phyloP scores from a whole-genome alignment of 37 sponge, comb jelly and placozoan genomes.

The Geodia barretti region DNA sequence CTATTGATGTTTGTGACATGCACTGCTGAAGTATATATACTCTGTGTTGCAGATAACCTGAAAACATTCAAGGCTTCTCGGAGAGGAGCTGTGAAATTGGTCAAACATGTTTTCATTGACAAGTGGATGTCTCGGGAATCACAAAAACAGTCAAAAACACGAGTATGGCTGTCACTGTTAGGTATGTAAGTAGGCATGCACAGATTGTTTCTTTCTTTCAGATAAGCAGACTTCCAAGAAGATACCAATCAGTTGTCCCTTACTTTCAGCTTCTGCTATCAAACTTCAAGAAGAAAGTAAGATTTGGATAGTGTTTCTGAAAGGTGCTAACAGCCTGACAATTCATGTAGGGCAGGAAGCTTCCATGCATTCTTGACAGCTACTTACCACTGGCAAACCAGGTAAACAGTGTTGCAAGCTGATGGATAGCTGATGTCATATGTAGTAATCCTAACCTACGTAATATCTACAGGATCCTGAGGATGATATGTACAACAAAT shows the following conservation, averaged over 20 bases:
- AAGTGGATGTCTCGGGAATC: background rate
- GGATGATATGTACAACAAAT: no score
- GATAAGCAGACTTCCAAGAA: background rate
- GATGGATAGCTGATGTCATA: no score
- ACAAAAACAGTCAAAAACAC: background rate
- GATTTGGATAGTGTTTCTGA: background rate
- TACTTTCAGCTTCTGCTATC: background rate
- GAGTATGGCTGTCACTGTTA: background rate
- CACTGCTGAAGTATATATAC: background rate
- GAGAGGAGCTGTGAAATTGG: background rate
- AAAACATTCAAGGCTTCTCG: background rate
- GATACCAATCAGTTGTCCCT: background rate
- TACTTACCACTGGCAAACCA: no score
- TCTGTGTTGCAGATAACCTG: background rate
- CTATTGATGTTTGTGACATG: background rate
- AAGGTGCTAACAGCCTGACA: background rate
- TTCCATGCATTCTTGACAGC: no score
- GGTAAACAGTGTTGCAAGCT: no score
- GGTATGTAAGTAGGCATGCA: no score
- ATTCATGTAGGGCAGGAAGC: no score
- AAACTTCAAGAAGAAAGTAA: background rate
- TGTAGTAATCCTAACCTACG: no score
- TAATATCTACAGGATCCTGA: no score
- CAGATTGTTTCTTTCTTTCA: background rate
- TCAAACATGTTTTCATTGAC: background rate